Evolutionary conservation across 2,888 invertebrate genomes (phyloP).

Genomic region (Acanthopleura granulata): DNA sequence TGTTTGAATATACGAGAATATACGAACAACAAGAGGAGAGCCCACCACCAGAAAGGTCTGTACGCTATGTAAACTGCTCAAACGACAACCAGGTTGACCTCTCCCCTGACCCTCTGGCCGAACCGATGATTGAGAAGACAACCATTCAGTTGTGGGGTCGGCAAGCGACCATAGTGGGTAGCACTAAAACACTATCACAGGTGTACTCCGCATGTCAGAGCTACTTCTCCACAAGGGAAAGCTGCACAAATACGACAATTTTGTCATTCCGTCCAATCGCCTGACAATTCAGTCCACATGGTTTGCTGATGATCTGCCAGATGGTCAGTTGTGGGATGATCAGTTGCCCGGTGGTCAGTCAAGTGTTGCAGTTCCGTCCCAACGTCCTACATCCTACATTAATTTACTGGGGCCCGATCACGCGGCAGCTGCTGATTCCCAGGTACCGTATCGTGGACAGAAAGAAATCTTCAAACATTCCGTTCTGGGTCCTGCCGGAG

Average conservation of each 20-base stretch:
- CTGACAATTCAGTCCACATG: neutral
- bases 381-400: neutral
- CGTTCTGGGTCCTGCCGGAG: constrained; percentile 33
- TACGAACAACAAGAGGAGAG: no score
- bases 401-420: neutral
- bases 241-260: neutral
- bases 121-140: no score
- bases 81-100: no score
- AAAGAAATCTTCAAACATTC: constrained; percentile 40
- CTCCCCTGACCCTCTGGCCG: no score
- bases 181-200: neutral
- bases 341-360: neutral
- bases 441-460: neutral
- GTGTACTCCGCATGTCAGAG: neutral
- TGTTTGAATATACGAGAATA: no score
- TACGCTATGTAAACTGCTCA: no score
- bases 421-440: neutral
- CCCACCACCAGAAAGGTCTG: no score
- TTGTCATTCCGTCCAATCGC: neutral
- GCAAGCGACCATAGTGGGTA: neutral
- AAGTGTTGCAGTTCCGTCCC: neutral
- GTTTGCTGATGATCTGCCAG: neutral
- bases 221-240: neutral
- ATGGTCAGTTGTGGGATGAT: neutral
- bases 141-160: neutral